Base-by-base conservation (phyloP, 2,888 invertebrate species). In the Empis livida region DNA sequence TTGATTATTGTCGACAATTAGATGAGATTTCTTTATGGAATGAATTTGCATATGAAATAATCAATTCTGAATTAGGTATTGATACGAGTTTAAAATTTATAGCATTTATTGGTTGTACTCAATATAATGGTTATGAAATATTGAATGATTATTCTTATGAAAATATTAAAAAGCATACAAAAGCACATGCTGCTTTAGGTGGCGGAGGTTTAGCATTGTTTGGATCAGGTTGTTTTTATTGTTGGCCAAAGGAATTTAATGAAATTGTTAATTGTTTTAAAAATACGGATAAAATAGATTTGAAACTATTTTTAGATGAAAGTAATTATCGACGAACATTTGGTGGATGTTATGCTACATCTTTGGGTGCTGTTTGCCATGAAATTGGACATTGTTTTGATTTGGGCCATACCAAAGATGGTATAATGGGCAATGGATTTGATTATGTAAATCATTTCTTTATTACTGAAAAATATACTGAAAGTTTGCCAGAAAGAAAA, bases 361-460 rank as follows among this genome's bases (percentile, higher is more conserved):
- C 91, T 15, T 70, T 96, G 38, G 95, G 95, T 14, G 85, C 92
- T 14, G 84, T 89, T 10, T 81, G 92, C 38, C 96, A 96, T 66
- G 96, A 96, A 73, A 73, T 96, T 42, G 65, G 65, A 0, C 96
- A 96, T 64, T 89, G 89, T 1, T 92, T 96, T 66, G 92, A 94
- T 69, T 75, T 96, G 48, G 94, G 92, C 1, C 95, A 96, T 64
- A 87, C 91, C 0, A 77, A 80, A 56, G 79, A 84, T 55, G 95
- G 95, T 15, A 86, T 96, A 49, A 96, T 96, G 96, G 90, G 89
- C 39, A 77, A 84, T 62, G 91, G 89, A 39, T 91, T 90, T 63
- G 88, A 90, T 64, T 82, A 87, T 57, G 76, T 91, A 46, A 80
- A 87, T 61, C 75, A 81, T 49, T 81, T 88, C 32, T 88, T 91